Evolutionary conservation across 2,113 vertebrate species (phyloP).

Genomic region (Planiliza haematocheilus): DNA sequence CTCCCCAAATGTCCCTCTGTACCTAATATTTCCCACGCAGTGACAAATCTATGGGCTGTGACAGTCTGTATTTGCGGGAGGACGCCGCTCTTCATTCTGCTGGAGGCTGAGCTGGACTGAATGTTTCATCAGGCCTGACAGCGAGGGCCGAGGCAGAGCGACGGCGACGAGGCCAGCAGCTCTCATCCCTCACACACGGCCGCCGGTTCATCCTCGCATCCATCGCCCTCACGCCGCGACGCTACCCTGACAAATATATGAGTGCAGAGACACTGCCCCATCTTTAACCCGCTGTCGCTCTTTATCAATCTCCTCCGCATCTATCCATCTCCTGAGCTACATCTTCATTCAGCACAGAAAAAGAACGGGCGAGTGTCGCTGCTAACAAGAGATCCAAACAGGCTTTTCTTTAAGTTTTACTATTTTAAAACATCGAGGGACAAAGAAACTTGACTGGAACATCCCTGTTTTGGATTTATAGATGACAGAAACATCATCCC

Average conservation of each 20-base stretch:
- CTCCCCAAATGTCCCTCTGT: constrained; percentile 36
- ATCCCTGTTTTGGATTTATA: no score
- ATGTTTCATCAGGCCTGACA: constrained; percentile 63
- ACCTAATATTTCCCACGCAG: constrained; percentile 52
- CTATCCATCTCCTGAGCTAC: constrained; percentile 4
- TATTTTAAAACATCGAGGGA: no score
- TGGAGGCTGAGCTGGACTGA: constrained; percentile 49
- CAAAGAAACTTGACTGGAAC: no score
- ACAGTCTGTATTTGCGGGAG: constrained; percentile 44
- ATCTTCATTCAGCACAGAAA: neutral
- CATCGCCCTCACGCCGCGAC: constrained; percentile 17
- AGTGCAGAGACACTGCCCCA: constrained; percentile 15
- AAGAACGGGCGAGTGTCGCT: neutral
- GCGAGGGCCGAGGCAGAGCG: constrained; percentile 14
- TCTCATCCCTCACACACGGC: constrained; percentile 36
- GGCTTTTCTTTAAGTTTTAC: neutral
- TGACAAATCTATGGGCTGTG: constrained; percentile 61
- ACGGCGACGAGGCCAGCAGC: constrained; percentile 16
- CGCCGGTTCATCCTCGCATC: constrained; percentile 12
- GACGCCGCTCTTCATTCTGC: constrained; percentile 12
- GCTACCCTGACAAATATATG: constrained; percentile 6
- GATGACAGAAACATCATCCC: neutral
- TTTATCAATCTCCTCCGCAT: constrained; percentile 24
- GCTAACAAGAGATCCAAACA: neutral
- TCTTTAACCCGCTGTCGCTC: constrained; percentile 16